Base-by-base conservation (phyloP, 2,888 invertebrate genomes). In the Anodontia alba region DNA sequence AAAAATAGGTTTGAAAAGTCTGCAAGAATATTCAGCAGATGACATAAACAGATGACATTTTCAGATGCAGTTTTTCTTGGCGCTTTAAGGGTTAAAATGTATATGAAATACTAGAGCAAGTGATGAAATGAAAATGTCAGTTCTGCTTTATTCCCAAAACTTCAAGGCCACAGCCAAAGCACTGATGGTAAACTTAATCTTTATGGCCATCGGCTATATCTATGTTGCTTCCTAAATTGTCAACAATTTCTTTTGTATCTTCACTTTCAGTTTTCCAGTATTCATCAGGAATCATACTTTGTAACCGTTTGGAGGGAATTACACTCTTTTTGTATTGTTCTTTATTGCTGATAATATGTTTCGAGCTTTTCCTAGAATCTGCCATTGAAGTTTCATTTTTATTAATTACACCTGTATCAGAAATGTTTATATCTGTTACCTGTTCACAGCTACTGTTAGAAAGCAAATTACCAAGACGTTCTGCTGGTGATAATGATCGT, bases 191-290 rank as follows among this genome's bases (percentile, higher is more conserved):
- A 38, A 38, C 38, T 26, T 26, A 54, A 54, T 54, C 54, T 54
- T 54, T 49, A 20, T 49, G 23, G 3, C 33, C 17, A 31, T 62
- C 62, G 3, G 33, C 29, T 42, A 43, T 62, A 36, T 76, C 67
- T 17, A 17, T 33, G 38, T 76, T 69, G 8, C 38, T 29, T 31
- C 17, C 29, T 31, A 69, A 29, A 10, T 54, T 26, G 51, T 69
- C 68, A 42, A 76, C 51, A 51, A 69, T 8, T 10, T 69, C 20
- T 38, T 76, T 51, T n/a, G 36, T 51, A 15, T 51, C 54, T 20
- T 51, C 38, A 43, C 23, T 42, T 29, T 69, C 69, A 36, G 42
- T 69, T n/a, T 69, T 8, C 72, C 72, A 72, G 57, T 72, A 72
- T 5, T 72, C 72, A 10, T 72, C 38, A 20, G 72, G 72, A 15